These are phyloP conservation scores for Meteorus colon DNA, from an alignment of 2,888 invertebrate genomes.

Conservation along the genomic window DNA sequence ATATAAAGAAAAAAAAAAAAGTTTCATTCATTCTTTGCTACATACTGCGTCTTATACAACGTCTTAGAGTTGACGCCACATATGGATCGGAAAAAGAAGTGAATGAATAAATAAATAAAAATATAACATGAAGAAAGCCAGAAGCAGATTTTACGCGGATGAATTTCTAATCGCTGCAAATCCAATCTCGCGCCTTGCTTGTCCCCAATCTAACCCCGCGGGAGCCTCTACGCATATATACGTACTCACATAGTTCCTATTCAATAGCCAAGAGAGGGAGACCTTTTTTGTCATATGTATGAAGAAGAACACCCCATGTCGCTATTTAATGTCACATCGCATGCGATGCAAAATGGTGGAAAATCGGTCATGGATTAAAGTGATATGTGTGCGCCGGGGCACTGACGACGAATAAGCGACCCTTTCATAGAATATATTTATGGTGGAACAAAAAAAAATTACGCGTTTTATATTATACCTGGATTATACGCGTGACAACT, in stretches of 20 bases:
- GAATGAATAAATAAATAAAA: slow-evolving; percentile 13
- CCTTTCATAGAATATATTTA: slow-evolving; percentile 27
- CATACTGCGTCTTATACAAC: slow-evolving; percentile 10
- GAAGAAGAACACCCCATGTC: slow-evolving; percentile 51
- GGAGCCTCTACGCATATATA: slow-evolving; percentile 35
- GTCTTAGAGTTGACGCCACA: slow-evolving; percentile 30
- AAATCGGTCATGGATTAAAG: slow-evolving; percentile 62
- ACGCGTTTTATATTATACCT: slow-evolving; percentile 15
- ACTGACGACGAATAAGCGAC: slow-evolving; percentile 13
- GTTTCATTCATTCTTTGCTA: slow-evolving; percentile 9
- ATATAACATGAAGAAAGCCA: slow-evolving; percentile 31
- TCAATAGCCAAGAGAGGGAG: slow-evolving; percentile 40
- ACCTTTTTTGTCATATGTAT: slow-evolving; percentile 49
- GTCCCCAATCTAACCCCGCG: slow-evolving; percentile 53
- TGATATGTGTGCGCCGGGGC: slow-evolving; percentile 21
- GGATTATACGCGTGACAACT: slow-evolving; percentile 48
- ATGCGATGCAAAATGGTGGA: slow-evolving; percentile 64
- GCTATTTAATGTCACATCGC: slow-evolving; percentile 63
- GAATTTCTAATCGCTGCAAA: slow-evolving; percentile 69
- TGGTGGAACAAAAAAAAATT: slow-evolving; percentile 35
- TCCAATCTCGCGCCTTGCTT: slow-evolving; percentile 69
- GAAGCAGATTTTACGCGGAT: slow-evolving; percentile 69
- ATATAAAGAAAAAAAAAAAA: neutral
- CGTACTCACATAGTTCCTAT: slow-evolving; percentile 33
- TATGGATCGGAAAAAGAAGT: neutral